These are phyloP conservation scores for Hymenopus coronatus DNA, from an alignment of 2,888 invertebrate species.

Conservation along the genomic window DNA sequence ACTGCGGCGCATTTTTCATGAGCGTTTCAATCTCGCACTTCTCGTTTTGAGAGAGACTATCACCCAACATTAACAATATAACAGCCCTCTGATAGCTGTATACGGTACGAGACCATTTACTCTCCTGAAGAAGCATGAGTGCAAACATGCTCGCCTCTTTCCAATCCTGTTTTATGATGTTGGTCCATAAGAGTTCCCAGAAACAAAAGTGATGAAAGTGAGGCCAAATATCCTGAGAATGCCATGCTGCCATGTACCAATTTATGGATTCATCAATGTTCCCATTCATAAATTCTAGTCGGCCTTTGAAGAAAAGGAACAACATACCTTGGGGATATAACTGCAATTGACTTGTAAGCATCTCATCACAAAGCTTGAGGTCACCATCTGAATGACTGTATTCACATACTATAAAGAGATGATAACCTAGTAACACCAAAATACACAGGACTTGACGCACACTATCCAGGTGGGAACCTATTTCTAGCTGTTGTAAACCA, in stretches of 20 bases:
- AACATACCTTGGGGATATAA: constrained; percentile 80
- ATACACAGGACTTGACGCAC: constrained; percentile 83
- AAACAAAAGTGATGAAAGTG: constrained; percentile 91
- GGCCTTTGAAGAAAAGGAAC: constrained; percentile 87
- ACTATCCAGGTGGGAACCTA: constrained; percentile 69
- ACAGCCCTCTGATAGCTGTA: constrained; percentile 88
- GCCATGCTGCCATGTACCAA: constrained; percentile 80
- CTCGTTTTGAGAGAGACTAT: constrained; percentile 53
- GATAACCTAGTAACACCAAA: constrained; percentile 80
- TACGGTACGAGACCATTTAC: constrained; percentile 88
- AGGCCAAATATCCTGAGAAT: constrained; percentile 78
- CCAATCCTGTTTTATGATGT: constrained; percentile 74
- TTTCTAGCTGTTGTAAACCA: constrained; percentile 67
- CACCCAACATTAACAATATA: constrained; percentile 70
- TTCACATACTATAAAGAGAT: constrained; percentile 79
- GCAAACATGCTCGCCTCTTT: constrained; percentile 71
- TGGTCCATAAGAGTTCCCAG: constrained; percentile 93
- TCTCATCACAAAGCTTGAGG: constrained; percentile 67
- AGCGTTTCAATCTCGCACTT: constrained; percentile 58
- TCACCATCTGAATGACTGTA: constrained; percentile 80
- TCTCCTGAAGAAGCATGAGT: constrained; percentile 66
- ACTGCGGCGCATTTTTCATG: constrained; percentile 74
- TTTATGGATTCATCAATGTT: constrained; percentile 67
- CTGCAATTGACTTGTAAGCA: constrained; percentile 66
- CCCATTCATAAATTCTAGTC: constrained; percentile 78